Evolutionary conservation across 2,113 vertebrate species (phyloP), one percentile per base, ranked within the genome.

Genomic region (Eubucco bourcierii): DNA sequence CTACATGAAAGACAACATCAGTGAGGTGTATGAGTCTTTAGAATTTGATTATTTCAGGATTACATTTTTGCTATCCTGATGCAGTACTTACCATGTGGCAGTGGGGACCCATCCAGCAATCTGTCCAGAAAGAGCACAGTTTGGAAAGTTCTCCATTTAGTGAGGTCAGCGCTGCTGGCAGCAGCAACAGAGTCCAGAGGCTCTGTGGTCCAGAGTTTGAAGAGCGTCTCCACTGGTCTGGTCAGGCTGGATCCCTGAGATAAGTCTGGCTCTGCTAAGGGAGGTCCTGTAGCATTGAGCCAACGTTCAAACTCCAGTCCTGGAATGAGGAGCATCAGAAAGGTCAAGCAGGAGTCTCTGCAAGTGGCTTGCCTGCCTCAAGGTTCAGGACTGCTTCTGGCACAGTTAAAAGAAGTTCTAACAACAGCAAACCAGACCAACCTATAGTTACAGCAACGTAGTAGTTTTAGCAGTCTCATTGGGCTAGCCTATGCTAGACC

Each of bases 261-360:
- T 95, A 99, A 98, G 90, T 99, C 99, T 1, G 99, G 99, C 94
- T 99, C 98, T 18, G 98, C 98, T 93, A 98, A 97, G 0, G 99
- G 99, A 12, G 99, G 98, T 13, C 99, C 99, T 9, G 98, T 99
- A 61, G 98, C 98, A 8, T 98, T 98, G 66, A 99, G 97, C 99
- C 99, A 99, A 93, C 98, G 99, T 94, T 99, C 98, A 41, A 99
- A 99, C 97, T 99, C 98, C 95, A 99, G 96, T 65, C 99, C 99
- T 99, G 97, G 55, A 77, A 83, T 21, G 20, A 88, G 77, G 65
- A 77, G 53, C 13, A 71, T 23, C 85, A 75, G 91, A 86, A 87
- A 60, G 27, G 46, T 96, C 10, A 20, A 81, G 63, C 41, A 67
- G 41, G 53, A 70, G 61, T 44, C 37, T 85, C 78, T 90, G 66